These are phyloP conservation scores for Archivesica marissinica DNA, from an alignment of 1,140 invertebrate genomes.

Conservation along the genomic window DNA sequence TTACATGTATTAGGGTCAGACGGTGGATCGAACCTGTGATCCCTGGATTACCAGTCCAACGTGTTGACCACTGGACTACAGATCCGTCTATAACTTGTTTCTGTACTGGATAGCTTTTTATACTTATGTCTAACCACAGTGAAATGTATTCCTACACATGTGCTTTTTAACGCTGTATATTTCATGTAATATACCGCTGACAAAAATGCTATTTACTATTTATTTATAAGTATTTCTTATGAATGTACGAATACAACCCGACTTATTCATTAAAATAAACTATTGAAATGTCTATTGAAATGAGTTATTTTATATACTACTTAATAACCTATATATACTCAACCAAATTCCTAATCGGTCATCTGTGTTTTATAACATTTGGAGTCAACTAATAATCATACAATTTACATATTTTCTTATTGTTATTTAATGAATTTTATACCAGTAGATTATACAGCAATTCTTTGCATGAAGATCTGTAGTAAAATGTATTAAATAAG, in stretches of 20 bases:
- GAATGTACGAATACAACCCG: slow-evolving; percentile 16
- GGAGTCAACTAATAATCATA: too few species aligned
- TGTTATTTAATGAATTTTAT: too few species aligned
- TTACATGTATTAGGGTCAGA: background rate
- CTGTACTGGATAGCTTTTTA: background rate
- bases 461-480: too few species aligned
- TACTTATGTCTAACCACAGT: background rate
- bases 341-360: too few species aligned
- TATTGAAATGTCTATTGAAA: slow-evolving; percentile 16
- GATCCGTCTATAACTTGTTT: background rate
- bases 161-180: slow-evolving; percentile 17
- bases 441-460: too few species aligned
- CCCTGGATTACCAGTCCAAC: background rate
- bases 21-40: background rate
- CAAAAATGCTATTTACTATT: slow-evolving; percentile 32
- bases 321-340: too few species aligned
- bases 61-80: background rate
- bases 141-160: background rate
- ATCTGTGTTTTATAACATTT: too few species aligned
- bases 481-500: too few species aligned
- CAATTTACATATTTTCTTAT: too few species aligned
- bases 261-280: slow-evolving; percentile 30
- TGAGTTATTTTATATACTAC: background rate
- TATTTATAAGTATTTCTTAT: slow-evolving; percentile 31
- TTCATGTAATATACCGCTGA: slow-evolving; percentile 1